Conservation (phyloP, 92 coral and sea anemone genomes). For the Epizoanthus ramosus region DNA sequence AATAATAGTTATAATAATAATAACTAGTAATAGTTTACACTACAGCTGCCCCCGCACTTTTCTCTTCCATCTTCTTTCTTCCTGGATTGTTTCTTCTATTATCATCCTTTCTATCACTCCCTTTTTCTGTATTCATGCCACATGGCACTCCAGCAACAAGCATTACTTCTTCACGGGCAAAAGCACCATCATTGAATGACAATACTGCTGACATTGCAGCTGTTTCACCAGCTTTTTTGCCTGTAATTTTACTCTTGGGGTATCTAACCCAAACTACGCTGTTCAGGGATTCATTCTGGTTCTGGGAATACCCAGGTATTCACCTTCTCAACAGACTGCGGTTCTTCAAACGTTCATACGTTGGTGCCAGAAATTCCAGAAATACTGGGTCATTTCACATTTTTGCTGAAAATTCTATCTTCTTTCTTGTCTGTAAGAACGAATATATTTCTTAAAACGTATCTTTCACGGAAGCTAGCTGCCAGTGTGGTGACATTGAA, state of each 20-base stretch:
- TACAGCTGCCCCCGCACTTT: too few species aligned
- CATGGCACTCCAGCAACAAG: not conserved
- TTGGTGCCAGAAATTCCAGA: not conserved
- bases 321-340: not conserved
- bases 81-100: too few species aligned
- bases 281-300: not conserved
- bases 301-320: not conserved
- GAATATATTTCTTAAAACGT: too few species aligned
- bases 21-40: too few species aligned
- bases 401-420: too few species aligned
- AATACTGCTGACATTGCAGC: constrained; percentile 1
- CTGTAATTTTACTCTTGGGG: not conserved
- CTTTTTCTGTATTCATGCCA: not conserved
- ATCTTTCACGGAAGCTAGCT: too few species aligned
- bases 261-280: not conserved
- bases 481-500: too few species aligned
- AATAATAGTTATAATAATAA: too few species aligned
- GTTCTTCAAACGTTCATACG: not conserved
- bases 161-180: not conserved
- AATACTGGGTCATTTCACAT: not conserved
- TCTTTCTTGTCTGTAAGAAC: too few species aligned
- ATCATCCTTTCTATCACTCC: not conserved
- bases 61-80: too few species aligned
- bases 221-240: not conserved
- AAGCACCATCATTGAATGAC: constrained; percentile 14